These are phyloP conservation scores for Danio aesculapii DNA, from an alignment of 2,797 vertebrate species.

Conservation along the genomic window DNA sequence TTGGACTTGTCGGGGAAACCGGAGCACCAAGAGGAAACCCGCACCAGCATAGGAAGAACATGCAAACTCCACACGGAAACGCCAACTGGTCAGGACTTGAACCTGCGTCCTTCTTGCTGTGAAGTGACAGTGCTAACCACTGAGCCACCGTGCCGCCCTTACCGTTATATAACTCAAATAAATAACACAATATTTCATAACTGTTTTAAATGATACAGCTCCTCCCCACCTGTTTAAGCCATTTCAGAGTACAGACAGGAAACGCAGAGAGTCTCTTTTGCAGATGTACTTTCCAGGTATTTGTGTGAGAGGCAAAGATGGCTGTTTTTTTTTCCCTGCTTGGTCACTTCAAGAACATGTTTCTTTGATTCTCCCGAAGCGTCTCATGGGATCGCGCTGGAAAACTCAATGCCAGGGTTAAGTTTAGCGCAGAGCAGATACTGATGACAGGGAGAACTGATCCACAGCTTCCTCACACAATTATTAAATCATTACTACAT, in stretches of 20 bases:
- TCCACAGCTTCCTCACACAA: constrained; percentile 1
- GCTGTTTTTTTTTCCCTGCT: neutral
- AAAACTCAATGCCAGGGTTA: constrained; percentile 29
- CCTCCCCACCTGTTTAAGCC: neutral
- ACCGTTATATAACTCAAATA: no score
- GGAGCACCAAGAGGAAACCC: no score
- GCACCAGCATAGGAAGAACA: no score
- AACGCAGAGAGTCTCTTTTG: no score
- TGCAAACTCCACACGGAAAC: no score
- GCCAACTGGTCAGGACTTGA: no score
- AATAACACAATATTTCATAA: no score
- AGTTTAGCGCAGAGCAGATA: constrained; percentile 35
- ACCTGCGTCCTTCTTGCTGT: no score
- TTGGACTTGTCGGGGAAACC: no score
- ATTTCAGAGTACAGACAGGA: neutral
- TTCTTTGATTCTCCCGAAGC: constrained; percentile 11
- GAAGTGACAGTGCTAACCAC: no score
- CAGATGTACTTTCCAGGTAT: neutral
- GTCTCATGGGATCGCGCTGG: constrained; percentile 21
- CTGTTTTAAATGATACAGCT: no score
- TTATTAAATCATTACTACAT: constrained; percentile 11
- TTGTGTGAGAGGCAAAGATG: neutral
- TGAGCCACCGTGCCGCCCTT: no score
- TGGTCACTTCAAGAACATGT: neutral
- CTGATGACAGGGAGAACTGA: constrained; percentile 17